Conservation (phyloP, 1,140 invertebrate species). For the Caenorhabditis tropicalis region DNA sequence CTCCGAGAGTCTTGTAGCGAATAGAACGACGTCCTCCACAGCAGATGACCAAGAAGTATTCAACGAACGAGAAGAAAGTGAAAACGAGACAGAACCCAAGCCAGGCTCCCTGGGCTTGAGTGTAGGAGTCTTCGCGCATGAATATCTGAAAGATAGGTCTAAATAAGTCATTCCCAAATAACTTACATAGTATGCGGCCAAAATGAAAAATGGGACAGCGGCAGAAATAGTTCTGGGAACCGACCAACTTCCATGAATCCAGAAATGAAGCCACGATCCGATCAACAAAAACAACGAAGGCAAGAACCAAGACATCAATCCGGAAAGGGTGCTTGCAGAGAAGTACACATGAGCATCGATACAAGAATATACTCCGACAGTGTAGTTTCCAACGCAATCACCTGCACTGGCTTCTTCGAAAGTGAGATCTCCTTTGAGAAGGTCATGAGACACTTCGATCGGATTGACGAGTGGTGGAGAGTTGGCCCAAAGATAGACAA, state of each 20-base stretch:
- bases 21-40: constrained; percentile 59
- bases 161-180: background rate
- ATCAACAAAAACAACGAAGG: constrained; percentile 63
- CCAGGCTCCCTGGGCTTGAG: constrained; percentile 47
- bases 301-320: constrained; percentile 60
- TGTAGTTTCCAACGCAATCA: constrained; percentile 68
- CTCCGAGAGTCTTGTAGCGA: constrained; percentile 14
- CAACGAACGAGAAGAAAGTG: constrained; percentile 58
- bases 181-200: constrained; percentile 64
- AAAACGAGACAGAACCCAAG: constrained; percentile 58
- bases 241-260: constrained; percentile 68
- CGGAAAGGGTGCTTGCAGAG: constrained; percentile 37
- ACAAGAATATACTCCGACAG: constrained; percentile 62
- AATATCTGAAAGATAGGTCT: background rate
- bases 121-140: constrained; percentile 35
- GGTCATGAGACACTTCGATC: constrained; percentile 61
- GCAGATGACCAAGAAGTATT: constrained; percentile 61
- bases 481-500: constrained; percentile 71
- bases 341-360: constrained; percentile 64
- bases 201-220: constrained; percentile 67
- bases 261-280: constrained; percentile 67
- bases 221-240: constrained; percentile 68
- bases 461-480: constrained; percentile 66
- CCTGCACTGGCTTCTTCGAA: constrained; percentile 65
- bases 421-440: constrained; percentile 58